These are phyloP conservation scores for Typhlichthys eigenmanni DNA, from an alignment of 2,797 vertebrate genomes.

Conservation along the genomic window DNA sequence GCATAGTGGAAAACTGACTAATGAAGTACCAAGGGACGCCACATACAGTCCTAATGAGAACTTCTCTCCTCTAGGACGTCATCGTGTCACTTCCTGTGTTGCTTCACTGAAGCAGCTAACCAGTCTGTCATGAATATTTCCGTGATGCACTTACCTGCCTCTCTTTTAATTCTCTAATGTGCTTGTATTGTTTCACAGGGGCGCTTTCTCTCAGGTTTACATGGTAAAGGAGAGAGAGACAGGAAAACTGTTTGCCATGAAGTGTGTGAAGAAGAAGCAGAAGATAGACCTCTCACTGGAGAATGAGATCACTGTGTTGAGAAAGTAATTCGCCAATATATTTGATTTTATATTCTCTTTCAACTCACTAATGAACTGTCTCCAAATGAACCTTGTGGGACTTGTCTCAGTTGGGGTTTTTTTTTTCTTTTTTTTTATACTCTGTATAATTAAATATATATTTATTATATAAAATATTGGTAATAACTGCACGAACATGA, in stretches of 20 bases:
- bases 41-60: conserved; percentile 6
- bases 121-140: neutral
- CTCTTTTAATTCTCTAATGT: neutral
- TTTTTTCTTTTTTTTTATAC: too few relatives aligned
- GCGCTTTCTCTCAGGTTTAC: conserved; percentile 95
- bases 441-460: too few relatives aligned
- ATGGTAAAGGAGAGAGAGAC: conserved; percentile 94
- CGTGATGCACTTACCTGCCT: neutral
- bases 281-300: conserved; percentile 88
- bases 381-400: too few relatives aligned
- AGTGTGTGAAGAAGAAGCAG: conserved; percentile 94
- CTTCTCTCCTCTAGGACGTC: conserved; percentile 7
- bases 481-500: too few relatives aligned
- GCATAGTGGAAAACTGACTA: conserved; percentile 1
- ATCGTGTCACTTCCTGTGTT: neutral
- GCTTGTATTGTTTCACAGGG: conserved; percentile 70
- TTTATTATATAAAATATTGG: too few relatives aligned
- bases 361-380: neutral
- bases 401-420: too few relatives aligned
- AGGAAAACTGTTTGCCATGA: conserved; percentile 89
- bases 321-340: conserved; percentile 76
- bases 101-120: neutral
- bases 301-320: conserved; percentile 93
- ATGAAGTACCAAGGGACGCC: conserved; percentile 2
- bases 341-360: conserved; percentile 10